phyloP scores from a whole-genome alignment of 2,888 invertebrate genomes.

The Metellina segmentata region DNA sequence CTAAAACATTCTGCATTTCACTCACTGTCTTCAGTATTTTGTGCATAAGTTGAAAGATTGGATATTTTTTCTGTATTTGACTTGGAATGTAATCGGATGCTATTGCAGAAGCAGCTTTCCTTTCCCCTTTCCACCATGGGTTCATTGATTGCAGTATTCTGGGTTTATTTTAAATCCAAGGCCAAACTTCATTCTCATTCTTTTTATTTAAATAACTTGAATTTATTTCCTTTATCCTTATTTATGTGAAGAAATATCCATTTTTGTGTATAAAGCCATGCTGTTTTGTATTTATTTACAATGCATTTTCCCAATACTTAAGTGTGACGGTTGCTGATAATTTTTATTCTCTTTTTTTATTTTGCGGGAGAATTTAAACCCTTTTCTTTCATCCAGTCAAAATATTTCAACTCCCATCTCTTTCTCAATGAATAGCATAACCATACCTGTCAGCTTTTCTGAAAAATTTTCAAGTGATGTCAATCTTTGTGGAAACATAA shows the following conservation, averaged over 20 bases:
- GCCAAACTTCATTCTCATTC: conserved; percentile 40
- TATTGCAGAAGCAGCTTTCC: conserved; percentile 27
- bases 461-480: not conserved
- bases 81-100: not conserved
- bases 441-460: not conserved
- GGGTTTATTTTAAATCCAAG: conserved; percentile 31
- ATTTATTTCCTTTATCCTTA: not conserved
- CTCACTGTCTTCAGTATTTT: conserved; percentile 47
- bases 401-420: not conserved
- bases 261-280: conserved; percentile 30
- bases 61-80: not conserved
- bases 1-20: conserved; percentile 42
- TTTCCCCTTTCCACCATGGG: conserved; percentile 15
- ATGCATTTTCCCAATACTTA: conserved; percentile 49
- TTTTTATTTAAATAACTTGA: not conserved
- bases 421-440: not conserved
- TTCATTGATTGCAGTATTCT: conserved; percentile 45
- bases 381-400: not conserved
- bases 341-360: too few species aligned
- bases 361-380: not conserved
- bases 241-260: not conserved
- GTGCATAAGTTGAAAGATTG: conserved; percentile 26
- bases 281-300: conserved; percentile 46
- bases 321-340: conserved; percentile 7
- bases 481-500: not conserved